Conservation (phyloP, 2,888 invertebrate species). For the Cancer borealis region DNA sequence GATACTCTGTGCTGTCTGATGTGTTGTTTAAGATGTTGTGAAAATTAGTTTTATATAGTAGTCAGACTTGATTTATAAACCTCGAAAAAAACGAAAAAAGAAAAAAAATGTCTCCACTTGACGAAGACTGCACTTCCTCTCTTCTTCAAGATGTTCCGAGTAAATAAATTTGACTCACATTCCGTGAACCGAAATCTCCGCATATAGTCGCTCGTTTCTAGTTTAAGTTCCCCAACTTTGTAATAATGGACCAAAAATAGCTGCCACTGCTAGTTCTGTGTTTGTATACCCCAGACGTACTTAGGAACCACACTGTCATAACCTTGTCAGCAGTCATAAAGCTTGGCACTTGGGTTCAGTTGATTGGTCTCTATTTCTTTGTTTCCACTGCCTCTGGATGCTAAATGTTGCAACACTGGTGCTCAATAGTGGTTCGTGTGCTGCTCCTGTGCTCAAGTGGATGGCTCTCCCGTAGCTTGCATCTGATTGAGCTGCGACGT, state of each 20-base stretch:
- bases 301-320: slow-evolving; percentile 59
- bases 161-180: slow-evolving; percentile 62
- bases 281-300: slow-evolving; percentile 65
- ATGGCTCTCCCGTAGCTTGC: slow-evolving; percentile 35
- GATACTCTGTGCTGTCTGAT: slow-evolving; percentile 69
- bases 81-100: slow-evolving; percentile 32
- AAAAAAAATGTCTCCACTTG: slow-evolving; percentile 20
- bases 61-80: slow-evolving; percentile 61
- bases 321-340: slow-evolving; percentile 58
- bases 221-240: slow-evolving; percentile 67
- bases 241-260: slow-evolving; percentile 69
- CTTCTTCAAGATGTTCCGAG: slow-evolving; percentile 27
- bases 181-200: slow-evolving; percentile 70
- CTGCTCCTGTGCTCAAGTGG: slow-evolving; percentile 64
- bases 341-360: slow-evolving; percentile 60
- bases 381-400: slow-evolving; percentile 63
- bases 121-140: slow-evolving; percentile 30
- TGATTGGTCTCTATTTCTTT: slow-evolving; percentile 47
- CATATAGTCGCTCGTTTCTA: slow-evolving; percentile 62
- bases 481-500: slow-evolving; percentile 53
- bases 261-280: slow-evolving; percentile 66
- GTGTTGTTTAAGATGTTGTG: slow-evolving; percentile 75
- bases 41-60: slow-evolving; percentile 73
- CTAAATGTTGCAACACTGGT: slow-evolving; percentile 68
- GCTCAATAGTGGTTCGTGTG: slow-evolving; percentile 70